These are phyloP conservation scores for Ormyrus nitidulus DNA, from an alignment of 2,888 invertebrate genomes.

Conservation along the genomic window DNA sequence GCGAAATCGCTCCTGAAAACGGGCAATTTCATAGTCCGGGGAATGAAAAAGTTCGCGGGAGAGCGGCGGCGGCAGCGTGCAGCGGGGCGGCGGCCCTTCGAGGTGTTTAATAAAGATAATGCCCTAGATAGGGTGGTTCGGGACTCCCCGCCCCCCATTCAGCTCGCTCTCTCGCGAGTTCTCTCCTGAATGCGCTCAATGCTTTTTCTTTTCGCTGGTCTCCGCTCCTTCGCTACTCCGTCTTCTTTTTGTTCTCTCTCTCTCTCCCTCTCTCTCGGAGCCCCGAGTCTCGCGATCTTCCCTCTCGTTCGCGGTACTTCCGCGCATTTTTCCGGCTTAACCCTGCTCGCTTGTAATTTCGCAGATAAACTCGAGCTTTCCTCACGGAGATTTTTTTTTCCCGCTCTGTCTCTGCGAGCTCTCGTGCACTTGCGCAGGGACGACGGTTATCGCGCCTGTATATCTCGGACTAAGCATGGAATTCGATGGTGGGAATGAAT, in stretches of 20 bases:
- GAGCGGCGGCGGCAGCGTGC: conserved; percentile 1
- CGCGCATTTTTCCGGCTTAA: conserved; percentile 53
- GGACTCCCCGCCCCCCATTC: conserved; percentile 68
- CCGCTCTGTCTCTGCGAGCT: neutral
- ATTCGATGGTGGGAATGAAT: conserved; percentile 33
- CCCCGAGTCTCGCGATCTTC: conserved; percentile 43
- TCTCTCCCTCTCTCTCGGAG: neutral
- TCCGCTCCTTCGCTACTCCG: conserved; percentile 45
- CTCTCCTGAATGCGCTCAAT: conserved; percentile 71
- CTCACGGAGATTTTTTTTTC: conserved; percentile 20
- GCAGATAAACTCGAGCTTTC: conserved; percentile 54
- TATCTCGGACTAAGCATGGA: conserved; percentile 58
- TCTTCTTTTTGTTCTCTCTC: conserved; percentile 56
- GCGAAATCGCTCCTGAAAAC: conserved; percentile 53
- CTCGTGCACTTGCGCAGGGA: conserved; percentile 19
- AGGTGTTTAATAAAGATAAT: conserved; percentile 75
- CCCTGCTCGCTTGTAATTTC: conserved; percentile 50
- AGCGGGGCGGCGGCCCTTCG: conserved; percentile 53
- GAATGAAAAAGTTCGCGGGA: conserved; percentile 39
- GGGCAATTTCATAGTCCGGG: conserved; percentile 55
- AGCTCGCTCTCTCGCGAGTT: conserved; percentile 61
- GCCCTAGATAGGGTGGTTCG: conserved; percentile 70
- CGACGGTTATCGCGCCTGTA: conserved; percentile 17
- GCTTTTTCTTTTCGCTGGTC: conserved; percentile 63
- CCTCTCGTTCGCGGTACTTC: conserved; percentile 20